Conservation (phyloP, 2,888 invertebrate genomes). For the Lydus trimaculatus region DNA sequence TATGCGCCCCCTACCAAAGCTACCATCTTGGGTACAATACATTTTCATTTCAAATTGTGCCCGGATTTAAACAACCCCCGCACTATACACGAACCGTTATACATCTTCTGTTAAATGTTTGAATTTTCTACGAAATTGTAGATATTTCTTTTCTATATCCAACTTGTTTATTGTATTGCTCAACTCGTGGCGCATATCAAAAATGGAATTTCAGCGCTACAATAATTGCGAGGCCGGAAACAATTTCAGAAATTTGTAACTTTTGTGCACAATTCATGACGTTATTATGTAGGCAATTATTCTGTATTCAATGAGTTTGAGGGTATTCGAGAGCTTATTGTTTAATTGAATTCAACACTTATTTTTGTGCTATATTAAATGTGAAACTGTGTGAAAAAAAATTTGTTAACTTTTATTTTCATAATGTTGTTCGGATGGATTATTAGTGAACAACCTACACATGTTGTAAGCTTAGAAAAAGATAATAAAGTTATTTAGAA, state of each 20-base stretch:
- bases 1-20: not conserved
- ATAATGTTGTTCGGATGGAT: not conserved
- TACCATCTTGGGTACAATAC: not conserved
- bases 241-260: not conserved
- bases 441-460: not conserved
- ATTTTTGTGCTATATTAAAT: not conserved
- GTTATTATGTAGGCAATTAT: not conserved
- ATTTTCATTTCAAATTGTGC: not conserved
- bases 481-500: not conserved
- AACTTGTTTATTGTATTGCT: not conserved
- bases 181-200: no score
- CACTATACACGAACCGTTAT: not conserved
- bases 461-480: not conserved
- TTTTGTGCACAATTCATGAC: not conserved
- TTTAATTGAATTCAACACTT: not conserved
- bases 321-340: not conserved
- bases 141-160: not conserved
- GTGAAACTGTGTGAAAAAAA: not conserved
- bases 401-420: not conserved
- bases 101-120: not conserved
- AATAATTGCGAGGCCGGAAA: conserved; percentile 5
- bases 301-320: not conserved
- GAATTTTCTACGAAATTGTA: not conserved
- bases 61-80: not conserved
- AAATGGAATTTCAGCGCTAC: not conserved